Percentiles rank a stretch among this genome's conserved stretches.
phyloP scores from a whole-genome alignment of 64 coral and sea anemone species.

The Anthopleura sola region DNA sequence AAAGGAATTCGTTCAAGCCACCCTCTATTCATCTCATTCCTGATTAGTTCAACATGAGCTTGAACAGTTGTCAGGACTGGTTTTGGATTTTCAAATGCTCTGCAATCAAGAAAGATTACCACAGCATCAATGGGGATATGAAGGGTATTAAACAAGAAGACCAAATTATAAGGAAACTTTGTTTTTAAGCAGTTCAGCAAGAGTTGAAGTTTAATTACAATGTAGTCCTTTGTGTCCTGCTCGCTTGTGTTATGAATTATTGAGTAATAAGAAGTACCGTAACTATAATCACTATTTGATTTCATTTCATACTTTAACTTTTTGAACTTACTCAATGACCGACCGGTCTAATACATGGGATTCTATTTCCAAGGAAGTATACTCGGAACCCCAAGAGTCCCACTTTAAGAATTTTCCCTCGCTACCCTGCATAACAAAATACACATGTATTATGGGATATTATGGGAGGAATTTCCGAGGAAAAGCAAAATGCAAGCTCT shows the following conservation, averaged over 20 bases:
- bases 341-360: background rate
- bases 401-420: background rate
- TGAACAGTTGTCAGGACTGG: background rate
- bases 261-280: too few relatives aligned
- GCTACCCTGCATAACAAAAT: background rate
- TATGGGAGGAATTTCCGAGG: too few relatives aligned
- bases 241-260: too few relatives aligned
- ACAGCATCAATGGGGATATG: too few relatives aligned
- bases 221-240: too few relatives aligned
- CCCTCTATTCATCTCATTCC: background rate
- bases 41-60: background rate
- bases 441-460: background rate
- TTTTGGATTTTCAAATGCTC: background rate
- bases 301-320: too few relatives aligned
- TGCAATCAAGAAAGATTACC: background rate
- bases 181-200: too few relatives aligned
- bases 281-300: too few relatives aligned
- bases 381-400: slow-evolving; percentile 4
- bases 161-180: too few relatives aligned
- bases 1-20: background rate
- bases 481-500: background rate
- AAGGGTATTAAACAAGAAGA: too few relatives aligned
- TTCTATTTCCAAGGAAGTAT: background rate
- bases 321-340: background rate
- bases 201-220: too few relatives aligned